Base-by-base conservation (phyloP, 2,797 vertebrate genomes). In the Falco cherrug region DNA sequence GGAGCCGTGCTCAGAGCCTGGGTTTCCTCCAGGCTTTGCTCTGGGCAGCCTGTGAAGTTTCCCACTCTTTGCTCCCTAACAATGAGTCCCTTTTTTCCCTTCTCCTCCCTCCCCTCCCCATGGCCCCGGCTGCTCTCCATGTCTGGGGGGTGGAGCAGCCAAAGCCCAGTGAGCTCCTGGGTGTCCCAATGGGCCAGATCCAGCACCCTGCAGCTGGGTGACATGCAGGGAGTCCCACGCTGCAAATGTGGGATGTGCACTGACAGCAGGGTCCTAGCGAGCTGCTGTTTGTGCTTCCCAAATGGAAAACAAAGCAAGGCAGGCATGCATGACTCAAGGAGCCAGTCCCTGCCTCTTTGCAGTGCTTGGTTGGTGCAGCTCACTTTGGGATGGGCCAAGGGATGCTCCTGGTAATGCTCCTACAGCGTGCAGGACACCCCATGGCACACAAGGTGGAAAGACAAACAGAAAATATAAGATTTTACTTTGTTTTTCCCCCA, bases 71-170 rank as follows among this genome's bases (percentile, higher is more conserved):
- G 84, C 97, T 70, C 76, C 75, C 8, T 88, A 98, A 98, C 98
- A 98, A 97, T 97, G 97, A 95, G 87, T 93, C 96, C 96, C 91
- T 98, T 97, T 97, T 97, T 96, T 89, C 88, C 97, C 31, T 59
- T 80, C 79, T 90, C 73, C 18, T 45, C 88, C 93, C 87, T 92
- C 61, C 48, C 81, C 93, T 96, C 94, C 83, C 95, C 29, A 22
- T 4, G 2, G 50, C 93, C 35, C 75, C 59, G 9, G 83, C 84
- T 1, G 2, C 80, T 93, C 96, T 95, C 95, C 90, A 33, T 26
- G 85, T 84, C 96, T 93, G 87, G 78, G 88, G 65, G 93, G 75
- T 2, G 21, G 68, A 90, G 53, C 67, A 82, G 91, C 50, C 57
- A 96, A 91, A 93, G 65, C 57, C 65, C 4, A 19, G 64, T 22